Percentiles rank a stretch among this genome's conserved stretches.
Conservation (phyloP, 2,797 vertebrate genomes). For the Cirrhinus molitorella region DNA sequence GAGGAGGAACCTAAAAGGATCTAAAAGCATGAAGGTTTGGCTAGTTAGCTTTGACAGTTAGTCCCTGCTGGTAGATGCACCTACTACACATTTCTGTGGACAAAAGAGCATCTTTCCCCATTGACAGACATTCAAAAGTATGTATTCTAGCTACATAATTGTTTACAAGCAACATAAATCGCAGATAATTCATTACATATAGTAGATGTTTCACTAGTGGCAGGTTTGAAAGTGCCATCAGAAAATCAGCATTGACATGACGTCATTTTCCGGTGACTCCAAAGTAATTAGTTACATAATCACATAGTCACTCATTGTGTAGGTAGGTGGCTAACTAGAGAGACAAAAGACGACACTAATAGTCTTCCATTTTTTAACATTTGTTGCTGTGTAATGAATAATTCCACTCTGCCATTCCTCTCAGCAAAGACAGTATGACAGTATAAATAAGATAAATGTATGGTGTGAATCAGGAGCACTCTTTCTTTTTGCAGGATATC, state of each 20-base stretch:
- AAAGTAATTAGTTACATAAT: neutral
- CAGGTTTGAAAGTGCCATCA: neutral
- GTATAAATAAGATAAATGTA: constrained; percentile 13
- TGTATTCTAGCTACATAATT: neutral
- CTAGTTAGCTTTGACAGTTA: neutral
- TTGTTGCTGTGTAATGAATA: neutral
- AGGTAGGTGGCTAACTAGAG: neutral
- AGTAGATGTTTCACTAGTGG: neutral
- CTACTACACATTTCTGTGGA: neutral
- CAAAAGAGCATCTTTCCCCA: neutral
- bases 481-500: neutral
- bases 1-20: neutral
- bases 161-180: neutral
- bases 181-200: neutral
- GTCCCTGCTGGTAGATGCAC: neutral
- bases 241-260: neutral
- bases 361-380: neutral
- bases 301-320: neutral
- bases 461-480: neutral
- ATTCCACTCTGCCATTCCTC: neutral
- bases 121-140: neutral
- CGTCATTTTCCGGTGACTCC: neutral
- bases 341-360: neutral
- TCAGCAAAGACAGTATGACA: constrained; percentile 12
- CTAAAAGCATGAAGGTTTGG: neutral